Base-by-base conservation (phyloP, 2,888 invertebrate genomes). In the Oxyteleia sp. region DNA sequence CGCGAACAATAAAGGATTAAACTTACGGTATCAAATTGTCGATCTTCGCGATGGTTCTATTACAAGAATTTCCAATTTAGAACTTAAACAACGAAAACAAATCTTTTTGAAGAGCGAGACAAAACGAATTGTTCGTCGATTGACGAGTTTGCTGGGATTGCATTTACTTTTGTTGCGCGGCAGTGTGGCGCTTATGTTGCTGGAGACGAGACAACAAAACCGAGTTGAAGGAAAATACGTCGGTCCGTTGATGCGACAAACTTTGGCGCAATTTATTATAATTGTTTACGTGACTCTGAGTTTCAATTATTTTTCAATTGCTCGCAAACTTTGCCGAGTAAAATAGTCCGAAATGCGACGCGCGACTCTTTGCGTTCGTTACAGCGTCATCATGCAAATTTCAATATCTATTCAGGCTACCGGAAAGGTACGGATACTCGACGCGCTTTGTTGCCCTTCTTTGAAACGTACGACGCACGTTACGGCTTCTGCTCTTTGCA, bases 301-400 rank as follows among this genome's bases (percentile, higher is more conserved):
- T 55, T 59, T 59, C 20, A 59, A 59, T 59, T 59, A 59, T 41
- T 38, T 59, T 59, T 59, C 57, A 38, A 59, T 59, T 41, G 57
- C 41, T 59, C 7, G 10, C 41, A 59, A 59, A 41, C 7, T 59
- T 18, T 18, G n/a, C 8, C 10, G 7, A 8, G 32, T 15, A 51
- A 51, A 16, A 20, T 23, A 26, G 23, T 51, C 13, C 26, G n/a
- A 11, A 51, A 51, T 23, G 23, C 23, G n/a, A 15, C 2, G 51
- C 5, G 51, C 23, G 3, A n/a, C 51, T 26, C 26, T 29, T 57
- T 20, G 15, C 15, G 61, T 45, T 63, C 45, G 43, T 63, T 63
- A 29, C 16, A 29, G 47, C n/a, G 43, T 59, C 61, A 47, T 63
- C 61, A 63, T 63, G 45, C 16, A 63, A 63, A 63, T 63, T 63